Conservation (phyloP, 2,797 vertebrate species). For the Oreochromis mossambicus region DNA sequence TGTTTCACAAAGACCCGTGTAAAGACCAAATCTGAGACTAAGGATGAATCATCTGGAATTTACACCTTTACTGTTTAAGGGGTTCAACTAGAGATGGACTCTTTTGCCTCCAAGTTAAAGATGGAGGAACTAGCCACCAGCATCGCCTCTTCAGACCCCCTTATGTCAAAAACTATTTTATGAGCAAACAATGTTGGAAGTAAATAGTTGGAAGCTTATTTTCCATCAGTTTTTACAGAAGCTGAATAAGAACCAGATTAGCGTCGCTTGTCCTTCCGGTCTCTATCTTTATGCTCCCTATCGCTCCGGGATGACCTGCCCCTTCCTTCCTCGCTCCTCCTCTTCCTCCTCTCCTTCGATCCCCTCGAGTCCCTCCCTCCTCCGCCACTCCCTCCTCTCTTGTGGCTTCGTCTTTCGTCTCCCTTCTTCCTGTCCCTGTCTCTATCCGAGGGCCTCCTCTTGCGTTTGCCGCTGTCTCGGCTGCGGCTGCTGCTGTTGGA, state of each 20-base stretch:
- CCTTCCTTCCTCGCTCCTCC: slow-evolving; percentile 76
- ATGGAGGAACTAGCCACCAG: background rate
- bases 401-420: slow-evolving; percentile 81
- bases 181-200: background rate
- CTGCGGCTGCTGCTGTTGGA: slow-evolving; percentile 81
- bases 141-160: background rate
- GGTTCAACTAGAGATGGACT: background rate
- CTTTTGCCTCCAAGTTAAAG: background rate
- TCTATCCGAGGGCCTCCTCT: slow-evolving; percentile 81
- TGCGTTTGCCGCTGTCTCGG: slow-evolving; percentile 83
- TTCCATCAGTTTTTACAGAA: background rate
- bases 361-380: slow-evolving; percentile 85
- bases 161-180: background rate
- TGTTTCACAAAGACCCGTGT: background rate
- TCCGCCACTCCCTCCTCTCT: slow-evolving; percentile 84
- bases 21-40: background rate
- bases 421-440: slow-evolving; percentile 79
- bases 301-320: slow-evolving; percentile 87
- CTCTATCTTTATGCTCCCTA: slow-evolving; percentile 93
- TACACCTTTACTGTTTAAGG: background rate
- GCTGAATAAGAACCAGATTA: slow-evolving; percentile 47
- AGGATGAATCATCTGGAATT: background rate
- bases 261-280: slow-evolving; percentile 96
- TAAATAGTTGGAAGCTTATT: background rate
- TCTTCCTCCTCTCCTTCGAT: slow-evolving; percentile 83